phyloP scores from a whole-genome alignment of 2,888 invertebrate genomes.

The Ormyrus rosae region DNA sequence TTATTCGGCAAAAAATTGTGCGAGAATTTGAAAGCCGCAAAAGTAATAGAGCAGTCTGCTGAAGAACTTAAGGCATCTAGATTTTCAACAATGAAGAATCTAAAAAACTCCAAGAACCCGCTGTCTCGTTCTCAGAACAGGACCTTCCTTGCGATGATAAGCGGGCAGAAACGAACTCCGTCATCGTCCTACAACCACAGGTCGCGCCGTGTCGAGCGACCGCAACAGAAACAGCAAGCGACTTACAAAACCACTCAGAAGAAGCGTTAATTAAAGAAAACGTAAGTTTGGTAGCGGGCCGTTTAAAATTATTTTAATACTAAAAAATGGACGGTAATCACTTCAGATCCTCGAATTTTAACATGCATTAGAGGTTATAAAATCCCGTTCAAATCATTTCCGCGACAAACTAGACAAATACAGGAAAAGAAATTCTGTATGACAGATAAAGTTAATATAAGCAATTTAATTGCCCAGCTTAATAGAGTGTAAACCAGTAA shows the following conservation, averaged over 20 bases:
- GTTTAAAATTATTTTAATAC: neutral
- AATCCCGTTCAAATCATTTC: neutral
- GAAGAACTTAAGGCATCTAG: neutral
- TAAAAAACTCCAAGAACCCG: conserved; percentile 22
- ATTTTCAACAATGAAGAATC: neutral
- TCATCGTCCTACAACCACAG: no score
- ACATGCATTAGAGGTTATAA: conserved; percentile 6
- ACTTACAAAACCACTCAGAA: no score
- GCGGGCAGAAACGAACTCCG: conserved; percentile 3
- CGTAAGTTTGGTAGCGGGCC: conserved; percentile 13
- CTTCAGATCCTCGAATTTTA: neutral
- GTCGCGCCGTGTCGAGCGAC: no score
- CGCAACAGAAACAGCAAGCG: no score
- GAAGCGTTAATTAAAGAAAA: neutral
- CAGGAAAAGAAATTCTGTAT: neutral
- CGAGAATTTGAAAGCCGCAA: neutral
- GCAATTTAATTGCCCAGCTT: conserved; percentile 39
- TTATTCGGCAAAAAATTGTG: conserved; percentile 1
- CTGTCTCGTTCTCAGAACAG: neutral
- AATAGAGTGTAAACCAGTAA: conserved; percentile 1
- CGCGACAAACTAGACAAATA: neutral
- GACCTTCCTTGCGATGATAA: neutral
- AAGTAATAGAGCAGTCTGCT: conserved; percentile 4
- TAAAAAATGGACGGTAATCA: neutral
- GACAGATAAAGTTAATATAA: conserved; percentile 3